Conservation (phyloP, 1,140 invertebrate genomes). For the Sycophaga agraensis region DNA sequence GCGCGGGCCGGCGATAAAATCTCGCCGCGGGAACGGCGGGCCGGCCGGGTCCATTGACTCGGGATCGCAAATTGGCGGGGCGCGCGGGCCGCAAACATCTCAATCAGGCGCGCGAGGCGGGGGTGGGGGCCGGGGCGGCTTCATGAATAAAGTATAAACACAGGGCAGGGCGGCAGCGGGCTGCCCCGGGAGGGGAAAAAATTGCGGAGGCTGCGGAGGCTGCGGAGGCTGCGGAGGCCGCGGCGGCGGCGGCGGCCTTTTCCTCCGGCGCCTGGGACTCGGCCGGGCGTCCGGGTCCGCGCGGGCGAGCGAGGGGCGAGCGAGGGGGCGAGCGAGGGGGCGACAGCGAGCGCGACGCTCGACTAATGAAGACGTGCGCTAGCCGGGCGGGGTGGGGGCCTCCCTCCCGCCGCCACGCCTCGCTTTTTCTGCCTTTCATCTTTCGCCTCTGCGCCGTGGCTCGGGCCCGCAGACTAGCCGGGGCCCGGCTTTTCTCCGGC, state of each 20-base stretch:
- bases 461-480: too few relatives aligned
- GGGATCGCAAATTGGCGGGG: too few relatives aligned
- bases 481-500: not conserved
- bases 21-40: too few relatives aligned
- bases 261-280: slow-evolving; percentile 12
- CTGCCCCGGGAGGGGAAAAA: too few relatives aligned
- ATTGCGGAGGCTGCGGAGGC: too few relatives aligned
- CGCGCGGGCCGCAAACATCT: not conserved
- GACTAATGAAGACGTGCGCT: slow-evolving; percentile 42
- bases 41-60: too few relatives aligned
- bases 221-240: not conserved
- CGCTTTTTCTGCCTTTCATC: slow-evolving; percentile 29
- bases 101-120: not conserved
- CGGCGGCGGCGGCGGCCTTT: not conserved
- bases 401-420: slow-evolving; percentile 8
- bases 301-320: too few relatives aligned
- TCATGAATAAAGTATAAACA: too few relatives aligned
- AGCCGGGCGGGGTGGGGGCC: not conserved
- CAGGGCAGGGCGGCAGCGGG: too few relatives aligned
- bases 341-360: slow-evolving; percentile 31
- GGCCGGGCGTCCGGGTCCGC: slow-evolving; percentile 21
- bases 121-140: too few relatives aligned
- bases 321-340: too few relatives aligned
- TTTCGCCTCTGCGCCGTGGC: slow-evolving; percentile 20
- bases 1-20: too few relatives aligned